A percentile compares a stretch with the other conserved stretches of the same genome.
Conservation (phyloP, 2,888 invertebrate species). For the Podabrus alpinus region DNA sequence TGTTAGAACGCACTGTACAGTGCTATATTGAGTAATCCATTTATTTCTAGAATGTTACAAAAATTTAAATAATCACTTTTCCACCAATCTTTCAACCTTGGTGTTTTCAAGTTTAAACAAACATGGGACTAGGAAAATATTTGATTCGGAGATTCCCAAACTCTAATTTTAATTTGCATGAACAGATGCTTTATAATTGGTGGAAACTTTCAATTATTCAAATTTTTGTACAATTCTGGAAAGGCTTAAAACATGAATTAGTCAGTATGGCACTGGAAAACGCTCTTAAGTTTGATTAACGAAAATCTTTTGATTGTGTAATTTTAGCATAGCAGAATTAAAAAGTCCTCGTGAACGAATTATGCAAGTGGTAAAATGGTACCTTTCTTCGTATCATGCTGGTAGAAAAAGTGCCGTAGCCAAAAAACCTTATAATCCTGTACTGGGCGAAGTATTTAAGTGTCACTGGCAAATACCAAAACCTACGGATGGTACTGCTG, state of each 20-base stretch:
- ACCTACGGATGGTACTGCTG: conserved; percentile 7
- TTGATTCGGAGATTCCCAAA: no score
- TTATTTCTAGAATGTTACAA: not conserved
- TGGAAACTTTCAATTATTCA: not conserved
- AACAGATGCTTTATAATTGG: not conserved
- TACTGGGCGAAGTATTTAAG: conserved; percentile 94
- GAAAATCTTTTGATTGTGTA: not conserved
- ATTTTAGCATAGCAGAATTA: conserved; percentile 82
- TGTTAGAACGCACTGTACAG: not conserved
- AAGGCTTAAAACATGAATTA: no score
- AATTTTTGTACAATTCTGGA: not conserved
- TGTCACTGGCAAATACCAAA: conserved; percentile 79
- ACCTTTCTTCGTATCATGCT: conserved; percentile 97
- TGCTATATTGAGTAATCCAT: not conserved
- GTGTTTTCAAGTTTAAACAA: not conserved
- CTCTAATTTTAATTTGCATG: no score
- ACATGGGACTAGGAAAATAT: no score
- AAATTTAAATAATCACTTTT: not conserved
- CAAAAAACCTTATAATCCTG: conserved; percentile 98
- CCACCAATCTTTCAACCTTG: not conserved
- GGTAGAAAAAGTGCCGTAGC: conserved; percentile 96
- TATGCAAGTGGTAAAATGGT: conserved; percentile 95
- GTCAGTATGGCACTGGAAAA: not conserved
- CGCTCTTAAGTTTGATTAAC: not conserved
- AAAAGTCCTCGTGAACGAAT: conserved; percentile 86